phyloP scores from a whole-genome alignment of 2,797 vertebrate genomes.

The Sebastes flavidus region DNA sequence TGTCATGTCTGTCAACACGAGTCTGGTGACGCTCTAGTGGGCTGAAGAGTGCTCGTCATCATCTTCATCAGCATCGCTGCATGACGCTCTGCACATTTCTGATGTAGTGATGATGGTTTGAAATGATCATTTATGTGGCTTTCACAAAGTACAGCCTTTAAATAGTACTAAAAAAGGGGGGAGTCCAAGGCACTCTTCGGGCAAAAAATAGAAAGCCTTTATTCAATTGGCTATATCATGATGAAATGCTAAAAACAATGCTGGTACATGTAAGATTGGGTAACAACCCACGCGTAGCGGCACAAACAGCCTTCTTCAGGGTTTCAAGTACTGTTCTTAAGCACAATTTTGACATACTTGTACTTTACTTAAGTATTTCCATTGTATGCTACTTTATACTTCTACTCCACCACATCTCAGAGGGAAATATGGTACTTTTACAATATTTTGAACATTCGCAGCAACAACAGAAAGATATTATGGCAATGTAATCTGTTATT shows the following conservation, averaged over 20 bases:
- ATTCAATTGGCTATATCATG: too few species aligned
- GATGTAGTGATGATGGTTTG: background rate
- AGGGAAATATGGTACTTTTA: background rate
- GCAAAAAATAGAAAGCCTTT: too few species aligned
- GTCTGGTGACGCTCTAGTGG: background rate
- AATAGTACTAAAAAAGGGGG: background rate
- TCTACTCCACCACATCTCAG: background rate
- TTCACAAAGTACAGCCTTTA: background rate
- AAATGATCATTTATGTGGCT: background rate
- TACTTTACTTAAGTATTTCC: background rate
- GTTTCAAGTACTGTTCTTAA: too few species aligned
- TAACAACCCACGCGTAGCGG: too few species aligned
- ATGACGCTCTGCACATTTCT: background rate
- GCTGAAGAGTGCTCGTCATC: background rate
- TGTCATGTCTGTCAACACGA: slow-evolving; percentile 5
- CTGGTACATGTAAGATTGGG: too few species aligned
- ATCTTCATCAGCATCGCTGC: background rate
- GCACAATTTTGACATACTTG: background rate
- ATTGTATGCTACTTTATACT: background rate
- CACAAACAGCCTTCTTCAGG: too few species aligned
- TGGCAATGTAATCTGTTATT: background rate
- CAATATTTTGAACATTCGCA: too few species aligned
- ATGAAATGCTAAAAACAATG: too few species aligned
- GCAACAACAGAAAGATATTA: too few species aligned
- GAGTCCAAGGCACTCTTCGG: too few species aligned